Percentiles rank a stretch among this genome's conserved stretches.
phyloP scores from a whole-genome alignment of 2,888 invertebrate genomes.

The Onchidella celtica region DNA sequence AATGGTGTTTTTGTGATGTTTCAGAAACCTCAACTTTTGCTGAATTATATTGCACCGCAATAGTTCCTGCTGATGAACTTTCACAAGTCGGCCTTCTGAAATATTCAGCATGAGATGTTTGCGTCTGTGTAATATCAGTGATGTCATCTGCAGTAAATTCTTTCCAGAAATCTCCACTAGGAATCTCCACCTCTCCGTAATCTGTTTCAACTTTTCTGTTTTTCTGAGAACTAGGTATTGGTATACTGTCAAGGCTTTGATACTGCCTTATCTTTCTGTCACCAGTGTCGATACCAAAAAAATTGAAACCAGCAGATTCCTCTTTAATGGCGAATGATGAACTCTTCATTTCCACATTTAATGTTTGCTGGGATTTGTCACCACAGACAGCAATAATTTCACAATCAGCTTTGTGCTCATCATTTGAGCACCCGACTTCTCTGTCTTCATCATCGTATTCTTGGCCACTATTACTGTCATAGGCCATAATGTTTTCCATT shows the following conservation, averaged over 20 bases:
- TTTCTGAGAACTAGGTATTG: background rate
- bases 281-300: slow-evolving; percentile 14
- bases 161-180: slow-evolving; percentile 57
- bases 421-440: background rate
- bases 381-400: too few relatives aligned
- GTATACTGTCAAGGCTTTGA: background rate
- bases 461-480: slow-evolving; percentile 46
- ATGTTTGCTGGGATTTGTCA: too few relatives aligned
- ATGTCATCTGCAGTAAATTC: slow-evolving; percentile 45
- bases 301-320: too few relatives aligned
- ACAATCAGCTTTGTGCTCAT: background rate
- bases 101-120: slow-evolving; percentile 14
- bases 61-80: background rate
- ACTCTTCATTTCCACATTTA: too few relatives aligned
- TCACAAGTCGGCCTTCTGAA: background rate
- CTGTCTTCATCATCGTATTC: too few relatives aligned
- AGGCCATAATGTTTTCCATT: slow-evolving; percentile 49
- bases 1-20: background rate
- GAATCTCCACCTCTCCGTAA: slow-evolving; percentile 48
- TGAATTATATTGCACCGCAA: background rate
- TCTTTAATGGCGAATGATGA: too few relatives aligned
- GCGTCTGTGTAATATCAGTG: background rate
- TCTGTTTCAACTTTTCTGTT: slow-evolving; percentile 2
- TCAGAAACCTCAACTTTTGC: background rate
- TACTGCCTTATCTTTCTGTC: background rate